Base-by-base conservation (phyloP, 2,113 vertebrate species). In the Megaptera novaeangliae region DNA sequence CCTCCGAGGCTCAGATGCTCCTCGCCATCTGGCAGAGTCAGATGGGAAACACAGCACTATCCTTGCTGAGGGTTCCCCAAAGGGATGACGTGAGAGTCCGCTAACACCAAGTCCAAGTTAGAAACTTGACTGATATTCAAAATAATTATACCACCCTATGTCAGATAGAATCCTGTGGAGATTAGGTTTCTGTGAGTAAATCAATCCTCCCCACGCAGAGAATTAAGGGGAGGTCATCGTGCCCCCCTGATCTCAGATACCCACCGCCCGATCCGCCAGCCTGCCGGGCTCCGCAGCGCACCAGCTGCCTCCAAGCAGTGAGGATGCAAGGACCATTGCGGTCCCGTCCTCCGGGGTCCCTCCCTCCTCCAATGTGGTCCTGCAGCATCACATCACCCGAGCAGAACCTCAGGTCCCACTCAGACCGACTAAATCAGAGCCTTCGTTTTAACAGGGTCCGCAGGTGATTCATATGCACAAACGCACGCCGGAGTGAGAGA, bases 61-160 rank as follows among this genome's bases (percentile, higher is more conserved):
- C 52, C 71, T 82, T 66, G 91, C 63, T 85, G 15, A 78, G 34
- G 23, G 74, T 71, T 91, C 55, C 84, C 61, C 10, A 11, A 78
- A 89, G 21, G 85, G 52, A 64, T 94, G 57, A 66, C 15, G 39
- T 94, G 25, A 75, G 23, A 96, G 36, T 29, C 71, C 57, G 57
- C 71, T 63, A 91, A 85, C 84, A 77, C 44, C 64, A 88, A 81
- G 36, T 85, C 59, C n/a, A 21, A 14, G 17, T 34, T 68, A 55
- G 46, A 29, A 41, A 64, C 10, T 41, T 80, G 68, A 81, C 85
- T 46, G 86, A 94, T 88, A 64, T 52, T 93, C 34, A 49, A 29
- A 88, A 93, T 77, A 77, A 94, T 91, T 74, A 93, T 49, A 84
- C 8, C 17, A 66, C 14, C 63, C 3, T 63, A 46, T 71, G 94